Conservation (phyloP, 2,888 invertebrate species). For the Chloroclystis v-ata region DNA sequence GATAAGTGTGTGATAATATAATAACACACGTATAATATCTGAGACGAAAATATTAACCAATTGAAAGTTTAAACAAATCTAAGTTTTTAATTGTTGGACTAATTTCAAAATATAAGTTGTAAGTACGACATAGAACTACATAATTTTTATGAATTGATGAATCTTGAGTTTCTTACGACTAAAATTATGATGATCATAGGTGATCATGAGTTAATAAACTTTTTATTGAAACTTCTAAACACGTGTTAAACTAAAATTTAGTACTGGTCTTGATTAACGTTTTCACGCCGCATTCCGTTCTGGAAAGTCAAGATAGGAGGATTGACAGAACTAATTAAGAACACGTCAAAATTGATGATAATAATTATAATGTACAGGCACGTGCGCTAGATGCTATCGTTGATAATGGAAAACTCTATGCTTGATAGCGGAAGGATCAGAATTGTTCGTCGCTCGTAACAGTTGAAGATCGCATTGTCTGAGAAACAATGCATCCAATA, state of each 20-base stretch:
- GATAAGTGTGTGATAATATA: conserved; percentile 56
- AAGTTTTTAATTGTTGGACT: no score
- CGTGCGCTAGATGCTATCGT: conserved; percentile 20
- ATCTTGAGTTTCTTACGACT: no score
- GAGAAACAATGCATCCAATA: conserved; percentile 11
- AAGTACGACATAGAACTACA: no score
- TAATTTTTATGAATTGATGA: no score
- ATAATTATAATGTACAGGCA: conserved; percentile 18
- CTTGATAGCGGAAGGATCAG: conserved; percentile 7
- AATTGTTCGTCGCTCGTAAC: conserved; percentile 1
- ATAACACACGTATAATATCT: conserved; percentile 39
- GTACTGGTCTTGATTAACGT: conserved; percentile 16
- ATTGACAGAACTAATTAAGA: conserved; percentile 22
- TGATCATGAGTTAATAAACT: conserved; percentile 7
- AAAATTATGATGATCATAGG: conserved; percentile 1
- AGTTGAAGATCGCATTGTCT: conserved; percentile 9
- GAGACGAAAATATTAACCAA: conserved; percentile 18
- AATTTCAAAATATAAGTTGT: no score
- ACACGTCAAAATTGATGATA: conserved; percentile 26
- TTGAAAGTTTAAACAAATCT: no score
- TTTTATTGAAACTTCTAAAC: conserved; percentile 13
- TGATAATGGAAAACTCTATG: conserved; percentile 19
- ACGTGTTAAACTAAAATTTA: conserved; percentile 13
- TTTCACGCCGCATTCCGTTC: conserved; percentile 18
- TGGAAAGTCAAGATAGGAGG: conserved; percentile 20